Base-by-base conservation (phyloP, 2,797 vertebrate species). In the Pangasius larnaudii region DNA sequence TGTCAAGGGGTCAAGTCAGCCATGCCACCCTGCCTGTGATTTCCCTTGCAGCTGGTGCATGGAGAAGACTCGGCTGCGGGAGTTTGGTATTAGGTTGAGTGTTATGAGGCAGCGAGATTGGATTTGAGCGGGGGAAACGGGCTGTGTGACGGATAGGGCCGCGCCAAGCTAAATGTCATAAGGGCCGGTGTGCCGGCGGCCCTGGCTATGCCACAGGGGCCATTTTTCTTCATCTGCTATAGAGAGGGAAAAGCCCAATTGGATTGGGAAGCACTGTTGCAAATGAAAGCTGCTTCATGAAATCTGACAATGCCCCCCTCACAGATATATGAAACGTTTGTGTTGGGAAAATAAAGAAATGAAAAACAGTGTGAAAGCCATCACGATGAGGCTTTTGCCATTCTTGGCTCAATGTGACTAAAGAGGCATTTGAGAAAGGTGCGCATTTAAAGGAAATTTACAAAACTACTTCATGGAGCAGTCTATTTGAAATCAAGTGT, bases 161-260 rank as follows among this genome's bases (percentile, higher is more conserved):
- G 86, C 92, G 92, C 94, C 83, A 77, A 92, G 92, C 92, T 87
- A 95, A 95, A 95, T 95, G 95, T 95, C 94, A 94, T 92, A 93
- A 95, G 93, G 94, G 92, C 93, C 91, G 83, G 10, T 3, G 91
- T 94, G 94, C 95, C 93, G 90, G 89, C 49, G 59, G 92, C 88
- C 89, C 92, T 63, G 87, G 86, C 86, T 92, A 90, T 81, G 91
- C 92, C 92, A 88, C 51, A 56, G 89, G 90, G 94, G 93, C 94
- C 93, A 90, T 95, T 95, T 92, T 93, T 95, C 96, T 95, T 94
- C 93, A 95, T 95, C 94, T 94, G 93, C 87, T 75, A 92, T 90
- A 91, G 92, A 93, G 93, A 94, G 93, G 92, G 90, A 92, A 89
- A 93, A 92, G 94, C 93, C 91, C 91, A 92, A 94, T 93, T 90